Base-by-base conservation (phyloP, 2,888 invertebrate species). In the Drosophila nr. fundita region DNA sequence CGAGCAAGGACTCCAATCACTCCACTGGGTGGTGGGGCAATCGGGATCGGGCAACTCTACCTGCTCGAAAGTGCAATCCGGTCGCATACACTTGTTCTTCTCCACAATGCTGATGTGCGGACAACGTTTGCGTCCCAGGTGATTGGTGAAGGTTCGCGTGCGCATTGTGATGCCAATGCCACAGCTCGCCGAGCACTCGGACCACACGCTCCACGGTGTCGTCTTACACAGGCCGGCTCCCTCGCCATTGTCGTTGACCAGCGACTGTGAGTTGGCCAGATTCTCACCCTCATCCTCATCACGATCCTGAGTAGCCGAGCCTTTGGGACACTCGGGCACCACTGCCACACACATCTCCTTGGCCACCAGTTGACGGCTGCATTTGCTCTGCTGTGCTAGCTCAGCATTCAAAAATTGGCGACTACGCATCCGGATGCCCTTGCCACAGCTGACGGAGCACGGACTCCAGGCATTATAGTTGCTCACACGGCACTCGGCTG, bases 1-100 rank as follows among this genome's bases (percentile, higher is more conserved):
- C 59, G 97, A 96, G 93, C 98, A 99, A 0, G 98, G 96, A 65
- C 97, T 97, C 98, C 98, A 99, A 80, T 96, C 96, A 66, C 97
- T 96, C 98, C 98, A 99, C 59, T 95, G 95, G 0, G 96, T 96
- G n/a, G 97, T 96, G 68, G 97, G 96, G 85, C 97, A 97, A 82
- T 94, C 76, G 0, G 92, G 92, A 85, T 92, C 92, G 2, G 92
- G 92, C 32, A 95, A 93, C 49, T 94, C 94, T 40, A 94, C 93
- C 61, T 94, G 87, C 70, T 92, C 92, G 54, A 81, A 94, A 0
- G 93, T 92, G 89, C 97, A 97, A 4, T 95, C 94, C 0, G 96
- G 96, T 81, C 95, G 95, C 95, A 96, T 96, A 75, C 93, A 93
- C 87, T 96, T 96, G 85, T 96, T 95, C 90, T 96, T 97, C 92